A percentile compares a stretch with the other conserved stretches of the same genome.
Evolutionary conservation across 2,113 vertebrate genomes (phyloP).

Genomic region (Sinocyclocheilus maitianheensis): DNA sequence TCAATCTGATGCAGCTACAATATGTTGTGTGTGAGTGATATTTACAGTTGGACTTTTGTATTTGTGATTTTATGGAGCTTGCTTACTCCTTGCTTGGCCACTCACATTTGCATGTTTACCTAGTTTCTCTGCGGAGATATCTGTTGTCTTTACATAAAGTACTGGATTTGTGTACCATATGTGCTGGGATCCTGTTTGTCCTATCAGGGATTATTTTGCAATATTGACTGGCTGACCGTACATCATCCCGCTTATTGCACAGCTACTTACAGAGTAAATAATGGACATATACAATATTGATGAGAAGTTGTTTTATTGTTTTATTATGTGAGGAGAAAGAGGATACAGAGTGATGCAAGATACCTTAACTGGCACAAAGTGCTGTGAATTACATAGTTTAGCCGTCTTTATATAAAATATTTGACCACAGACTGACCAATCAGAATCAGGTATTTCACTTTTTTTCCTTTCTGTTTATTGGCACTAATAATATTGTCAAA

Average conservation of each 20-base stretch:
- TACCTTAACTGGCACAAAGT: not conserved
- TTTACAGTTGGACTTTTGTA: constrained; percentile 5
- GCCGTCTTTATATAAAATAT: not conserved
- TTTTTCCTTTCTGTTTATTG: not conserved
- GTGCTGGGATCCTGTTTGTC: not conserved
- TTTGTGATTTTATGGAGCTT: constrained; percentile 13
- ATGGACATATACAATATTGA: not conserved
- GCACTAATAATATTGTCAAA: not conserved
- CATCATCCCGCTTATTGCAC: not conserved
- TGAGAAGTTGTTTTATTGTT: not conserved
- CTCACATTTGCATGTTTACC: not conserved
- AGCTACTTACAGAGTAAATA: not conserved
- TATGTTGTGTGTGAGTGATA: constrained; percentile 21
- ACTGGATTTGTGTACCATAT: not conserved
- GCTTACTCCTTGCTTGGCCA: not conserved
- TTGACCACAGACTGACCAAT: not conserved
- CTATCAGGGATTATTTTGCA: not conserved
- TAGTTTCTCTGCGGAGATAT: not conserved
- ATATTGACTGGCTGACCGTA: not conserved
- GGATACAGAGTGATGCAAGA: not conserved
- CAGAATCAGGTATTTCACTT: not conserved
- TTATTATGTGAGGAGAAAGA: not conserved
- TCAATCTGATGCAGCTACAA: not conserved
- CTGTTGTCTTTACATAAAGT: not conserved
- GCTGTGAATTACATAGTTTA: not conserved